These are phyloP conservation scores for Euwallacea fornicatus DNA, from an alignment of 1,140 invertebrate species.

Conservation along the genomic window DNA sequence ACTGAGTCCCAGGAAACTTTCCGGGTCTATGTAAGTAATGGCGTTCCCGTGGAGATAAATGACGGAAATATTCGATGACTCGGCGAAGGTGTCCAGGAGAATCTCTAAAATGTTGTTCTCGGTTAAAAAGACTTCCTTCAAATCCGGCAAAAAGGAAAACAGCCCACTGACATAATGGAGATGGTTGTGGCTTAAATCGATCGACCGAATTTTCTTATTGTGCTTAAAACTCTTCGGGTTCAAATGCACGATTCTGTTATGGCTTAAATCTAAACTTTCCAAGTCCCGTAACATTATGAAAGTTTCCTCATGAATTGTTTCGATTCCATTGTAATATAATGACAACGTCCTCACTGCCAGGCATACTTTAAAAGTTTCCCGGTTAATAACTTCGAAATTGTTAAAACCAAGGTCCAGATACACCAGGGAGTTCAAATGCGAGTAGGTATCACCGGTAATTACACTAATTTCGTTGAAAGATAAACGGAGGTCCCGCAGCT, in stretches of 20 bases:
- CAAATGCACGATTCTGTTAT: slow-evolving; percentile 80
- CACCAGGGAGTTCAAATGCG: slow-evolving; percentile 68
- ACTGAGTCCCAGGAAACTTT: slow-evolving; percentile 69
- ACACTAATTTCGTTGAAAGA: slow-evolving; percentile 80
- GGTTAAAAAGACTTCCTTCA: slow-evolving; percentile 81
- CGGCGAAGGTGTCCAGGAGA: slow-evolving; percentile 76
- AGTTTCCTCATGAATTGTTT: slow-evolving; percentile 73
- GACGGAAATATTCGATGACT: slow-evolving; percentile 74
- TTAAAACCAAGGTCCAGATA: slow-evolving; percentile 86
- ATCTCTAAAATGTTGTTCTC: slow-evolving; percentile 90
- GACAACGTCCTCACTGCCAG: slow-evolving; percentile 77
- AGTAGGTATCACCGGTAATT: slow-evolving; percentile 73
- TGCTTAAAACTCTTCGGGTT: slow-evolving; percentile 71
- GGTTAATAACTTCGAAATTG: slow-evolving; percentile 72
- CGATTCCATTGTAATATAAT: slow-evolving; percentile 81
- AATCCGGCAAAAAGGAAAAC: slow-evolving; percentile 74
- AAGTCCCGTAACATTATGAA: slow-evolving; percentile 73
- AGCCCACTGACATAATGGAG: slow-evolving; percentile 80
- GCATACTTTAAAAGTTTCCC: slow-evolving; percentile 77
- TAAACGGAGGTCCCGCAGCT: slow-evolving; percentile 71
- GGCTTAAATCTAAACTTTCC: slow-evolving; percentile 83
- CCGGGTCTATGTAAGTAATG: slow-evolving; percentile 72
- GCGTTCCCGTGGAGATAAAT: slow-evolving; percentile 88
- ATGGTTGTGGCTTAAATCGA: slow-evolving; percentile 88
- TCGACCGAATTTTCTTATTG: slow-evolving; percentile 74